Conservation (phyloP, 1,140 invertebrate genomes). For the Danaus melanippus region DNA sequence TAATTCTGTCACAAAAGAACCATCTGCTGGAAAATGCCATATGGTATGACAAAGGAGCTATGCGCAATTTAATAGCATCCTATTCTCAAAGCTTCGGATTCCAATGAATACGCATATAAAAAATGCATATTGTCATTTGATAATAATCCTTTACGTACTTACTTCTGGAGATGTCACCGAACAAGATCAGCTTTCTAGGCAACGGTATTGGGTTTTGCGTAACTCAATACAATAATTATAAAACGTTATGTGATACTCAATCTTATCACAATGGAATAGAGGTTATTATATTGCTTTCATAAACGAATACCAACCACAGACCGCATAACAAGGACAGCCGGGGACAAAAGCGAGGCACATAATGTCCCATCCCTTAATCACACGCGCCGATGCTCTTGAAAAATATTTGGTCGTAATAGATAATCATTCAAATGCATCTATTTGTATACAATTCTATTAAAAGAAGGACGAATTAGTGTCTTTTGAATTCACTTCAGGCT, state of each 20-base stretch:
- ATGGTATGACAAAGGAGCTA: constrained; percentile 60
- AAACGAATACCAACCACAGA: constrained; percentile 46
- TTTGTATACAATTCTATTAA: constrained; percentile 53
- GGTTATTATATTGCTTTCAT: constrained; percentile 25
- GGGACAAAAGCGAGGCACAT: constrained; percentile 60
- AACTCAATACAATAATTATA: constrained; percentile 55
- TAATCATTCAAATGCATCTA: constrained; percentile 48
- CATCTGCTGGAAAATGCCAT: constrained; percentile 66
- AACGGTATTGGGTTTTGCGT: constrained; percentile 66
- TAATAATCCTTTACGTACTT: constrained; percentile 68
- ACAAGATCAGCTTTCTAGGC: constrained; percentile 65
- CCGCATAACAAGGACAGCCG: constrained; percentile 62
- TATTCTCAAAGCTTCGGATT: constrained; percentile 51
- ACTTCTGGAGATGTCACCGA: constrained; percentile 61
- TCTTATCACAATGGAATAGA: constrained; percentile 34
- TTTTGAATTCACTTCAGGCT: constrained; percentile 21
- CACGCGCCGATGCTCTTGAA: constrained; percentile 65
- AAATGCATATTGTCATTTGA: constrained; percentile 66
- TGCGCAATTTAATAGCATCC: constrained; percentile 70
- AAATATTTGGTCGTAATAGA: constrained; percentile 61
- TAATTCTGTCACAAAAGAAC: constrained; percentile 48
- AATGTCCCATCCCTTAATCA: constrained; percentile 70
- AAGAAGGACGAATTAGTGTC: constrained; percentile 26
- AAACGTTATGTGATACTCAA: constrained; percentile 20
- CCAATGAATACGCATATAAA: constrained; percentile 57